These are phyloP conservation scores for Tichodroma muraria DNA, from an alignment of 2,113 vertebrate genomes.

Conservation along the genomic window DNA sequence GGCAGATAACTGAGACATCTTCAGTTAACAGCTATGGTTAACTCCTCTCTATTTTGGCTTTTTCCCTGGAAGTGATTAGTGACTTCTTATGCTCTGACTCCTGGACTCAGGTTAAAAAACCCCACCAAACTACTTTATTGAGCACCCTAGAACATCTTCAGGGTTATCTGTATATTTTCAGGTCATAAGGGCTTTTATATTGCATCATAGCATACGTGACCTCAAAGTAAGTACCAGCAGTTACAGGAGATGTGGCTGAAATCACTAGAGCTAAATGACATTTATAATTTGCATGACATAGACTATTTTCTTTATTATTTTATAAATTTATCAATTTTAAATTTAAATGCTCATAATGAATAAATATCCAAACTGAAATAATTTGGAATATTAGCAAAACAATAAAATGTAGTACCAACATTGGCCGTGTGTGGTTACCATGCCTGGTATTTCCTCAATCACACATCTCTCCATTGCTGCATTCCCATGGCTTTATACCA, in stretches of 20 bases:
- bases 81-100: background rate
- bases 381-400: background rate
- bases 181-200: background rate
- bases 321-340: background rate
- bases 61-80: background rate
- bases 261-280: background rate
- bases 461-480: background rate
- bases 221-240: background rate
- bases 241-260: background rate
- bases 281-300: background rate
- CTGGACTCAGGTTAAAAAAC: background rate
- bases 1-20: background rate
- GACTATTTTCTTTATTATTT: background rate
- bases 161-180: background rate
- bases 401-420: background rate
- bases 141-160: background rate
- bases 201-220: background rate
- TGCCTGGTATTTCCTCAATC: background rate
- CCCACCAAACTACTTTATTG: background rate
- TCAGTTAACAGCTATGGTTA: background rate
- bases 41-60: background rate
- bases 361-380: background rate
- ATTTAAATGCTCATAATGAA: background rate
- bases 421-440: background rate
- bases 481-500: background rate